These are phyloP conservation scores for Odiellus spinosus DNA, from an alignment of 2,888 invertebrate species.

Conservation along the genomic window DNA sequence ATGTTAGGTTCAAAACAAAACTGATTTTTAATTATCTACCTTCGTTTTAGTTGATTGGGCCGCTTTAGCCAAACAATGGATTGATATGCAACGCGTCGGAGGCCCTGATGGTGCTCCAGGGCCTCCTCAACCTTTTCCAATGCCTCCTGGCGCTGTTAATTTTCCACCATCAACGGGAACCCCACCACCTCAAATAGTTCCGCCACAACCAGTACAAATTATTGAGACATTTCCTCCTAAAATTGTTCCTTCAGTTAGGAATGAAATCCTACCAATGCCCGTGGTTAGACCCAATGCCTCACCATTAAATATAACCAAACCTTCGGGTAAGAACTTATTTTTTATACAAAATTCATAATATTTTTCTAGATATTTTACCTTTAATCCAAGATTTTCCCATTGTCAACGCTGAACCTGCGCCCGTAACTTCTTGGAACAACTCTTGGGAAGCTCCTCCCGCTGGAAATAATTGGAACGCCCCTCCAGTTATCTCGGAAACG, in stretches of 20 bases:
- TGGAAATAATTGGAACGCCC: slow-evolving; percentile 14
- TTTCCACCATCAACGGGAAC: slow-evolving; percentile 1
- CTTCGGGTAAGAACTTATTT: too few relatives aligned
- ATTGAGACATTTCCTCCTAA: too few relatives aligned
- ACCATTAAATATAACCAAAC: too few relatives aligned
- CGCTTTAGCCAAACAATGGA: slow-evolving; percentile 91
- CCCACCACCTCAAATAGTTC: not conserved
- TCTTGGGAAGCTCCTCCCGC: slow-evolving; percentile 12
- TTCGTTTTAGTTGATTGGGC: slow-evolving; percentile 69
- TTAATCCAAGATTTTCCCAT: too few relatives aligned
- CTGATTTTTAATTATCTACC: not conserved
- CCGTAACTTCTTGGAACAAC: slow-evolving; percentile 6
- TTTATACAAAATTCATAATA: too few relatives aligned
- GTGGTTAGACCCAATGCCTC: too few relatives aligned
- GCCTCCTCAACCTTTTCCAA: slow-evolving; percentile 1
- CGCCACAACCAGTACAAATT: slow-evolving; percentile 1
- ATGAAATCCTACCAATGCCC: too few relatives aligned
- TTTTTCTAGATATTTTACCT: too few relatives aligned
- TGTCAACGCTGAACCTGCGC: too few relatives aligned
- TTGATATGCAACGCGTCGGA: slow-evolving; percentile 64
- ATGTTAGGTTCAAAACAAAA: too few relatives aligned
- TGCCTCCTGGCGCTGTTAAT: too few relatives aligned
- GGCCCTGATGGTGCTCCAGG: slow-evolving; percentile 1
- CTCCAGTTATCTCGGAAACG: not conserved
- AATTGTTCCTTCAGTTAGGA: too few relatives aligned